phyloP scores from a whole-genome alignment of 2,797 vertebrate species.

The Garrulus glandarius region DNA sequence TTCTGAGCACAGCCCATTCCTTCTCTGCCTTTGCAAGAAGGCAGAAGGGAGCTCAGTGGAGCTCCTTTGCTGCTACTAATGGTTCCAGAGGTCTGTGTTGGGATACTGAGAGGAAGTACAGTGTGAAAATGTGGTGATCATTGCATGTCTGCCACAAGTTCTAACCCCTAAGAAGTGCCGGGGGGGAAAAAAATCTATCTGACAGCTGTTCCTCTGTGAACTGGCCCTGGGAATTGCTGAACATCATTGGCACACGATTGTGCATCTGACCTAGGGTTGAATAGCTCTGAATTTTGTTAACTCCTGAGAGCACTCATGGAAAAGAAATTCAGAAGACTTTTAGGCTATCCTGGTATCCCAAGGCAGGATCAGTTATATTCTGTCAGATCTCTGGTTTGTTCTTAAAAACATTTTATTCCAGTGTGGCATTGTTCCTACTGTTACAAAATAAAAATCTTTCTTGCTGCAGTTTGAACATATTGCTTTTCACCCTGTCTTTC shows the following conservation, averaged over 20 bases:
- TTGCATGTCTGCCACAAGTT: background rate
- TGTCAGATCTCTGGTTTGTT: background rate
- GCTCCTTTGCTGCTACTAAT: background rate
- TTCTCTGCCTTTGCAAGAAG: background rate
- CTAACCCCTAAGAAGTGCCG: background rate
- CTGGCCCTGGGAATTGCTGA: background rate
- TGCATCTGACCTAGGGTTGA: background rate
- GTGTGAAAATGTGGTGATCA: background rate
- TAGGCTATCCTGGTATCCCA: background rate
- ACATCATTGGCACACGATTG: background rate
- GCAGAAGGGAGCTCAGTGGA: background rate
- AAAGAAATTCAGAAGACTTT: background rate
- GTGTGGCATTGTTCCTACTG: background rate
- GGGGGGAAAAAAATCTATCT: background rate
- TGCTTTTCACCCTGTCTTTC: background rate
- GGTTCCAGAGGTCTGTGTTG: background rate
- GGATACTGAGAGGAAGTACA: background rate
- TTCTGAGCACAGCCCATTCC: background rate
- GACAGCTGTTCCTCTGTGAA: background rate
- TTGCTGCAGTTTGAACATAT: background rate
- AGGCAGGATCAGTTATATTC: background rate
- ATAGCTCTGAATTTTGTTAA: background rate
- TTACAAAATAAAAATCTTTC: background rate
- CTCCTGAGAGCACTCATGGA: background rate
- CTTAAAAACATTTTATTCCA: background rate